phyloP scores from a whole-genome alignment of 2,797 vertebrate species.

The Rhynchotus rufescens region DNA sequence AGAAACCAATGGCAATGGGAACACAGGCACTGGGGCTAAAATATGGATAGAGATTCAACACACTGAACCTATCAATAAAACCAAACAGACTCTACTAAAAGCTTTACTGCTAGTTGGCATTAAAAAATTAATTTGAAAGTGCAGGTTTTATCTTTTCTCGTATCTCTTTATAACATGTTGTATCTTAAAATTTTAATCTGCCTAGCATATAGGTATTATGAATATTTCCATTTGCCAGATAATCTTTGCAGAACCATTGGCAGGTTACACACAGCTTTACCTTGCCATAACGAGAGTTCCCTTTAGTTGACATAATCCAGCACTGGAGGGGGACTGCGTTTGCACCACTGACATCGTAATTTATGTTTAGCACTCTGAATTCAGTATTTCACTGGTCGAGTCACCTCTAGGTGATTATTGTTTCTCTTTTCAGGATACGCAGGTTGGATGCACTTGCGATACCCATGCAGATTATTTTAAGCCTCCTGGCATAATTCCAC shows the following conservation, averaged over 20 bases:
- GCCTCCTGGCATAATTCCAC: background rate
- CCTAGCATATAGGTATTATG: background rate
- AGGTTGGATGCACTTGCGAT: background rate
- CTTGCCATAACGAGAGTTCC: background rate
- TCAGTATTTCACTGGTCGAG: background rate
- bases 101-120: conserved; percentile 70
- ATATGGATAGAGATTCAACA: conserved; percentile 32
- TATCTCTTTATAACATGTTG: conserved; percentile 41
- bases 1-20: conserved; percentile 58
- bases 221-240: background rate
- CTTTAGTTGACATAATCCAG: background rate
- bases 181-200: conserved; percentile 29
- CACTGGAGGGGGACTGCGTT: background rate
- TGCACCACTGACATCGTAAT: background rate
- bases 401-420: background rate
- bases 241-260: background rate
- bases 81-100: conserved; percentile 59
- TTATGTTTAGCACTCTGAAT: background rate
- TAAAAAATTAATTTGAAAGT: conserved; percentile 70
- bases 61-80: conserved; percentile 55
- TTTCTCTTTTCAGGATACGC: background rate
- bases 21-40: conserved; percentile 51
- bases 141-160: conserved; percentile 55
- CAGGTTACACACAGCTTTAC: background rate
- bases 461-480: conserved; percentile 25